Base-by-base conservation (phyloP, 1,140 invertebrate genomes). In the Acromyrmex echinatior region DNA sequence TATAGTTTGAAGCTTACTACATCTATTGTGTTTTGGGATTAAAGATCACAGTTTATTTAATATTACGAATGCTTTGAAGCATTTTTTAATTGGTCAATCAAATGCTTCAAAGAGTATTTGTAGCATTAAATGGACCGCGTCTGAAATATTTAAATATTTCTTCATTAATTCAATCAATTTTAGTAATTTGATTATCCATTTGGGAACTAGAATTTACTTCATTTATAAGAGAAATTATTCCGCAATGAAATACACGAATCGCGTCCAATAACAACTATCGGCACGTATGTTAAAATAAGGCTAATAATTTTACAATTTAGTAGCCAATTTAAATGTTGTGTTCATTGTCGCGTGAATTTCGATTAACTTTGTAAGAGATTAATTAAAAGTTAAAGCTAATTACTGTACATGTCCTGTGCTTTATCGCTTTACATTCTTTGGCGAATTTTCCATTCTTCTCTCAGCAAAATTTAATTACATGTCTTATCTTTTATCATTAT, bases 351-450 rank as follows among this genome's bases (percentile, higher is more conserved):
- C 25, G 56, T 7, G 51, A 76, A 35, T 74, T 31, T 84, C n/a
- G 28, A 62, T 74, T 63, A 76, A 76, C 56, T 76, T 76, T 51
- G 28, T 31, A 63, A 63, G 70, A 62, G 60, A 74, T 71, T 84
- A 84, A 84, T 84, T 84, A 84, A 84, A 82, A 84, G 70, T 84
- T 74, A 51, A 31, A 51, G 10, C 18, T 74, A 82, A 49, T 82
- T 82, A 21, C 49, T 49, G 18, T 12, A 14, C n/a, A 18, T 5
- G 21, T 49, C 21, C 25, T 18, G 25, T 5, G 14, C 25, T 76
- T 25, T 51, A 31, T 18, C 35, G 0, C 39, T 76, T 25, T 51
- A 31, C n/a, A 6, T 84, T 76, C 18, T 28, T 62, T 7, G n/a
- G 6, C n/a, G 14, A 63, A 21, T 35, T 62, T 76, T 76, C 56